phyloP scores from a whole-genome alignment of 1,140 invertebrate species.

The Arion vulgaris region DNA sequence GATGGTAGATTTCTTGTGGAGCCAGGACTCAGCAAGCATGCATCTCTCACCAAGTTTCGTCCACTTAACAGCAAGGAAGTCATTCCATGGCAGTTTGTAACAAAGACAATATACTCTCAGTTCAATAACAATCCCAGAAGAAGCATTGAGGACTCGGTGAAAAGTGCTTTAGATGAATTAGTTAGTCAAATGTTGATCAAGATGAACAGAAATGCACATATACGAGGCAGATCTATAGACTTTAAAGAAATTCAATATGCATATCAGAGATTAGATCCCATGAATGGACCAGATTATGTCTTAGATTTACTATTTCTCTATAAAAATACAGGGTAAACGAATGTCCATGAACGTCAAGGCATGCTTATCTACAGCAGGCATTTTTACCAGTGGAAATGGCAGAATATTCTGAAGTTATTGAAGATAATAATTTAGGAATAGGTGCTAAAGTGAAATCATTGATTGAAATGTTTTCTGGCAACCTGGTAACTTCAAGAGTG shows the following conservation, averaged over 20 bases:
- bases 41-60: slow-evolving; percentile 80
- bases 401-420: slow-evolving; percentile 58
- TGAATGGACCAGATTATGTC: slow-evolving; percentile 93
- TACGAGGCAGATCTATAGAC: slow-evolving; percentile 93
- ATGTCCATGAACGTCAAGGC: slow-evolving; percentile 93
- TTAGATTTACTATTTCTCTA: slow-evolving; percentile 94
- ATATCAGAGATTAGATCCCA: slow-evolving; percentile 86
- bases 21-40: slow-evolving; percentile 79
- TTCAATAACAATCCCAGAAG: slow-evolving; percentile 88
- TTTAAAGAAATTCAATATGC: slow-evolving; percentile 96
- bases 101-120: slow-evolving; percentile 84
- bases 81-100: slow-evolving; percentile 87
- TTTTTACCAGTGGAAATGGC: slow-evolving; percentile 77
- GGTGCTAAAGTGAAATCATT: slow-evolving; percentile 33
- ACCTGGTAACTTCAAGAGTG: background rate
- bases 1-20: slow-evolving; percentile 27
- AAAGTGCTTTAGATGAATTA: slow-evolving; percentile 87
- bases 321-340: slow-evolving; percentile 91
- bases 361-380: slow-evolving; percentile 93
- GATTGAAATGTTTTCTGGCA: slow-evolving; percentile 39
- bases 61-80: slow-evolving; percentile 81
- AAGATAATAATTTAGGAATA: background rate
- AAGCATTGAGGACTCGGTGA: slow-evolving; percentile 83
- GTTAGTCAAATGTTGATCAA: slow-evolving; percentile 83
- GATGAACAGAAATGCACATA: slow-evolving; percentile 92